Conservation (phyloP, 1,140 invertebrate genomes). For the Zaprionus lachaisei region DNA sequence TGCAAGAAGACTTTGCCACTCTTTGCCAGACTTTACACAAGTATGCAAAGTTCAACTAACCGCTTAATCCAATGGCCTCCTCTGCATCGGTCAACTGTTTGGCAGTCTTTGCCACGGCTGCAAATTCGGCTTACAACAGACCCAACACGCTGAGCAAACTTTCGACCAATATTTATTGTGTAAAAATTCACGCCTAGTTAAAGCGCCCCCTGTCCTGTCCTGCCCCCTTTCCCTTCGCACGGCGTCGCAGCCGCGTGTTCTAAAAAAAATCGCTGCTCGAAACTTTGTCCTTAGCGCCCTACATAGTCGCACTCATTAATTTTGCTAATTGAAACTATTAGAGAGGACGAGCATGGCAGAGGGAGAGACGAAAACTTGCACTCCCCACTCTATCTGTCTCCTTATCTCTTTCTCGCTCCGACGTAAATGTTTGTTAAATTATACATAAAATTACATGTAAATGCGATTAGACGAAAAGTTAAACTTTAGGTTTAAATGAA, state of each 20-base stretch:
- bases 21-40: not conserved
- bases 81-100: not conserved
- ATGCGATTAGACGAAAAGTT: conserved; percentile 60
- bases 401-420: conserved; percentile 3
- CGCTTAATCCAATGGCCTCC: conserved; percentile 3
- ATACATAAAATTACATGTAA: conserved; percentile 58
- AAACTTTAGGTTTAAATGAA: conserved; percentile 19
- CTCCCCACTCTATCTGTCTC: not conserved
- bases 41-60: conserved; percentile 26
- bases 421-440: conserved; percentile 54
- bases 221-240: too few species aligned
- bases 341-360: conserved; percentile 13
- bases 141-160: conserved; percentile 26
- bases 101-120: not conserved
- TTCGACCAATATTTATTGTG: conserved; percentile 66
- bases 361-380: not conserved
- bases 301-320: conserved; percentile 70
- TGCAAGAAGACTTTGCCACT: not conserved
- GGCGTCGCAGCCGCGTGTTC: not conserved
- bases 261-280: conserved; percentile 25
- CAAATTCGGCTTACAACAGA: conserved; percentile 19
- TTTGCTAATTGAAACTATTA: conserved; percentile 77
- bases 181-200: conserved; percentile 68
- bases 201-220: not conserved
- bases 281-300: conserved; percentile 69